Base-by-base conservation (phyloP, 1,140 invertebrate species). In the Ectropis grisescens region DNA sequence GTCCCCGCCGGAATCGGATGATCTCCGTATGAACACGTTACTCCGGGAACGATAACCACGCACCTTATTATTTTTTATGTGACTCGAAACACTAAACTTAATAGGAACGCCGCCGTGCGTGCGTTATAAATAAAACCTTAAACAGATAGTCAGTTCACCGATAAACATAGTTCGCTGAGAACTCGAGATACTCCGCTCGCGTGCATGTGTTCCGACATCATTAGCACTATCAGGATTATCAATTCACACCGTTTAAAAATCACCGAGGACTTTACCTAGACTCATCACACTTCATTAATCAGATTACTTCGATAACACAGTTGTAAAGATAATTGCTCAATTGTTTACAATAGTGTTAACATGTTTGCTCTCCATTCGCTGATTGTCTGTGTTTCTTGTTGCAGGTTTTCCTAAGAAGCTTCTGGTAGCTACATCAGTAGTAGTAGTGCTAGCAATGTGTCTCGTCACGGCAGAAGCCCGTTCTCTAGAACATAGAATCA, bases 341-440 rank as follows among this genome's bases (percentile, higher is more conserved):
- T 8, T 19, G 8, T 19, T n/a, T 19, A 19, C 16, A 19, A 19
- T 19, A 3, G 8, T 4, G 3, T 19, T 19, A 3, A 26, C 24
- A 47, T 33, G 32, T n/a, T n/a, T n/a, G n/a, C n/a, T n/a, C n/a
- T n/a, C n/a, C n/a, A 26, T 34, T 15, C 11, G 10, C 16, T 37
- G 11, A 8, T 1, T 22, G 9, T 22, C 11, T 37, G 35, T 47
- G n/a, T 48, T 52, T 27, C 11, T 69, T 79, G 65, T 76, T 75
- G 2, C 69, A 81, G 75, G 67, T 80, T 71, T 74, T 71, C 58
- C 67, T 49, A 76, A 75, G 70, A 81, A 66, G 72, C 71, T 78
- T 47, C 64, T 78, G 57, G 60, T 76, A 68, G 72, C 67, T 75
- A 55, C 61, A 59, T 59, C 65, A 29, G 36, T 81, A 56, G 41